phyloP scores from a whole-genome alignment of 2,113 vertebrate species.

The Illadopsis cleaveri region DNA sequence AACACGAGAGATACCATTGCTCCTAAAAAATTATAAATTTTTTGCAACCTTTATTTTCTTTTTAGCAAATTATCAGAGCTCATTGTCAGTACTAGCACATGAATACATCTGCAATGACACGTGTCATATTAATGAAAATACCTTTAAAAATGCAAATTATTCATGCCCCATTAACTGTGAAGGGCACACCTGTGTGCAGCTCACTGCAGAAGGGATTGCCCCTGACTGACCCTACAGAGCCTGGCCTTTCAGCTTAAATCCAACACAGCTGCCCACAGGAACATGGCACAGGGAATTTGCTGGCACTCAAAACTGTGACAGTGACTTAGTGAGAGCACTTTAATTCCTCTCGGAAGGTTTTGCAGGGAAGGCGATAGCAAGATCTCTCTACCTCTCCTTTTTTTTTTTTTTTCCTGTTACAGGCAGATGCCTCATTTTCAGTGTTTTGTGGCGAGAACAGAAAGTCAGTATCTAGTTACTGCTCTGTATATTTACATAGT shows the following conservation, averaged over 20 bases:
- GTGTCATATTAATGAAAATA: not conserved
- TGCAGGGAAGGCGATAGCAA: not conserved
- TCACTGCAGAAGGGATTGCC: not conserved
- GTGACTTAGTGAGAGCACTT: not conserved
- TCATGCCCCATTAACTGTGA: not conserved
- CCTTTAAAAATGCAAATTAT: not conserved
- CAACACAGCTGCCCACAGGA: not conserved
- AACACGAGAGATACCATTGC: rapidly evolving
- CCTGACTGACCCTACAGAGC: not conserved
- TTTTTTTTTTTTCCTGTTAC: not conserved
- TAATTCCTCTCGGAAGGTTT: not conserved
- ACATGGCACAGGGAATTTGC: rapidly evolving
- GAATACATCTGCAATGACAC: not conserved
- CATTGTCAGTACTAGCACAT: not conserved
- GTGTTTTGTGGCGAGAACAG: not conserved
- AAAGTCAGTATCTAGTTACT: not conserved
- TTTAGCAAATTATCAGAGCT: not conserved
- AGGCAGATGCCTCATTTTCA: not conserved
- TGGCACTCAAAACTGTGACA: not conserved
- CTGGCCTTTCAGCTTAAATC: not conserved
- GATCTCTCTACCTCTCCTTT: not conserved
- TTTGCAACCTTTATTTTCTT: not conserved
- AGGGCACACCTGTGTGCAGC: not conserved
- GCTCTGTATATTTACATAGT: not conserved
- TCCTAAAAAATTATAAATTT: not conserved